Evolutionary conservation across 2,113 vertebrate genomes (phyloP).

Genomic region (Myotis davidii): DNA sequence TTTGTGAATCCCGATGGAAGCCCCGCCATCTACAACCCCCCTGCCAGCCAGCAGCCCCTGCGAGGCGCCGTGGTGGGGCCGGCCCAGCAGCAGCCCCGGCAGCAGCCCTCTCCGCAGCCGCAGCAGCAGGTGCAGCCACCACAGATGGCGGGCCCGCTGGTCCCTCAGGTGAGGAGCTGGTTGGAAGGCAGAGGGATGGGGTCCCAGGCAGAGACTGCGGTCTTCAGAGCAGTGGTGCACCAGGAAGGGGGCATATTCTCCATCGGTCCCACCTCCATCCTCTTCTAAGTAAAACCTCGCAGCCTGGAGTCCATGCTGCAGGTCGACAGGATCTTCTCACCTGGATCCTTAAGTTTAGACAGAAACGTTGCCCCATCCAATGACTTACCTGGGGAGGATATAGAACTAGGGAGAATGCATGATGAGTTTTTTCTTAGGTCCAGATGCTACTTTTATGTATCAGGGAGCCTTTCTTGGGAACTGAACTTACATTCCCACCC

Average conservation of each 20-base stretch:
- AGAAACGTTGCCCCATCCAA: neutral
- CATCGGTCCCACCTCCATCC: accelerated
- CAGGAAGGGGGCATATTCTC: neutral
- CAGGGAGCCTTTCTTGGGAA: neutral
- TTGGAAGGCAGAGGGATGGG: accelerated
- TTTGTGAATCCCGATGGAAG: slow-evolving; percentile 97
- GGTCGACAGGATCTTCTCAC: neutral
- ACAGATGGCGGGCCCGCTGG: slow-evolving; percentile 85
- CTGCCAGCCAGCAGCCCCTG: slow-evolving; percentile 89
- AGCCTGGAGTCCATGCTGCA: no score
- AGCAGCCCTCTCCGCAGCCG: slow-evolving; percentile 86
- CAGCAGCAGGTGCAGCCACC: slow-evolving; percentile 85
- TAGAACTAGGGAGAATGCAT: neutral
- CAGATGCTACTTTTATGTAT: neutral
- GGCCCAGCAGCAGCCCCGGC: slow-evolving; percentile 83
- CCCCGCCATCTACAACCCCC: slow-evolving; percentile 95
- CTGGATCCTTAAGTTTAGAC: neutral
- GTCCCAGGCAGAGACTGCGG: accelerated
- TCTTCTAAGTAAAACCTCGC: neutral
- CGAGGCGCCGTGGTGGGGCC: slow-evolving; percentile 86
- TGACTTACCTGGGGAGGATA: neutral
- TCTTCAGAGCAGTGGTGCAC: neutral
- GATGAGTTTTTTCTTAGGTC: neutral
- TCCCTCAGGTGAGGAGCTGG: slow-evolving; percentile 88
- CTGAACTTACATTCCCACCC: neutral